A percentile compares a stretch with the other conserved stretches of the same genome.
Evolutionary conservation across 2,113 vertebrate species (phyloP).

Genomic region (Hucho hucho): DNA sequence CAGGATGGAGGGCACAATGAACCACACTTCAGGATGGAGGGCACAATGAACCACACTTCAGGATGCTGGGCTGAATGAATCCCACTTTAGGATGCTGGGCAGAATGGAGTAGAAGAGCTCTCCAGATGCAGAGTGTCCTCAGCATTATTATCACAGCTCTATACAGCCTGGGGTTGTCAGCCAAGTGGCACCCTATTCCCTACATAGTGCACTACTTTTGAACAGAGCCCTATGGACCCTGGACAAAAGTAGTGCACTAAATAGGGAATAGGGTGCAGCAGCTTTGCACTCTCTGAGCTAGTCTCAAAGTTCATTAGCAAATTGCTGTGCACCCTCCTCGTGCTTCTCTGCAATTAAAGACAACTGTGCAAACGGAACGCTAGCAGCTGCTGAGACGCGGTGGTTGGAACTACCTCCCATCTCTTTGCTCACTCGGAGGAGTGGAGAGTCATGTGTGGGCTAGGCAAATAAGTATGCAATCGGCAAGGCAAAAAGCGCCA

Average conservation of each 20-base stretch:
- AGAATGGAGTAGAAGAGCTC: conserved; percentile 28
- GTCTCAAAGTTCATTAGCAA: conserved; percentile 72
- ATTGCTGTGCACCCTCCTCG: conserved; percentile 54
- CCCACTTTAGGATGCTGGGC: conserved; percentile 14
- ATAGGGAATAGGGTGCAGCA: neutral
- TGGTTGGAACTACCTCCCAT: conserved; percentile 49
- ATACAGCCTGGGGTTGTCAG: conserved; percentile 11
- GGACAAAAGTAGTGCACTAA: too few species aligned
- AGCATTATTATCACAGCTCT: conserved; percentile 51
- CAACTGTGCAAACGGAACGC: conserved; percentile 64
- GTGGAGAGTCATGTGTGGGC: conserved; percentile 32
- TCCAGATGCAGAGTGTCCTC: conserved; percentile 64
- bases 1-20: conserved; percentile 16
- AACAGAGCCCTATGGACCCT: too few species aligned
- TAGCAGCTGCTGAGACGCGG: neutral
- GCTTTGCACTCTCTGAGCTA: conserved; percentile 16
- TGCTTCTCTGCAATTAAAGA: conserved; percentile 66
- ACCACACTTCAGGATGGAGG: conserved; percentile 58
- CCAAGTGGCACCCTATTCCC: too few species aligned
- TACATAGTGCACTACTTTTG: too few species aligned
- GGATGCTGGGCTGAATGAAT: neutral
- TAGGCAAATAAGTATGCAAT: conserved; percentile 37
- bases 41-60: conserved; percentile 16
- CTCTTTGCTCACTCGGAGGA: conserved; percentile 18
- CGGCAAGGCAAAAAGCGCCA: conserved; percentile 24